Percentiles rank a stretch among this genome's conserved stretches.
Evolutionary conservation across 2,888 invertebrate species (phyloP).

Genomic region (Cephus runcator): DNA sequence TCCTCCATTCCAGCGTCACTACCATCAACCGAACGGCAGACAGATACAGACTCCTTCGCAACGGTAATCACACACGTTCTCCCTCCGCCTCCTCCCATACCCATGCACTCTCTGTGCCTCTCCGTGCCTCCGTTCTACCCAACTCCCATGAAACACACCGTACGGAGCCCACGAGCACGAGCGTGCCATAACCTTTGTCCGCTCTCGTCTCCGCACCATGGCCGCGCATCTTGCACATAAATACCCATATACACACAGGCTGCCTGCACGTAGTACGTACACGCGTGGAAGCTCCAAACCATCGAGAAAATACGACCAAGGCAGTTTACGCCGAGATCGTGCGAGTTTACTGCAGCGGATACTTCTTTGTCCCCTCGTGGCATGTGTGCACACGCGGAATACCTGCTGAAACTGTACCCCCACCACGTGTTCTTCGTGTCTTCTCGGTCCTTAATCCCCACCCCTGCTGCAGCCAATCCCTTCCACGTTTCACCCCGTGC

Average conservation of each 20-base stretch:
- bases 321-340: slow-evolving; percentile 41
- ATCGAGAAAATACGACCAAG: slow-evolving; percentile 21
- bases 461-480: too few species aligned
- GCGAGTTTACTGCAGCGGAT: slow-evolving; percentile 38
- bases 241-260: too few species aligned
- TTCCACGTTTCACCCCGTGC: too few species aligned
- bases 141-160: slow-evolving; percentile 7
- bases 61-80: slow-evolving; percentile 4
- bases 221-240: neutral
- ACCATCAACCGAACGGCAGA: too few species aligned
- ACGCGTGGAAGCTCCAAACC: neutral
- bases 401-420: neutral
- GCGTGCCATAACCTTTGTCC: slow-evolving; percentile 1
- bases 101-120: too few species aligned
- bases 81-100: neutral
- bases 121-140: too few species aligned
- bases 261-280: neutral
- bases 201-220: neutral
- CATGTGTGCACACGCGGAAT: slow-evolving; percentile 3
- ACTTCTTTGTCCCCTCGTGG: slow-evolving; percentile 39
- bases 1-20: slow-evolving; percentile 31
- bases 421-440: neutral
- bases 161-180: slow-evolving; percentile 16
- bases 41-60: too few species aligned
- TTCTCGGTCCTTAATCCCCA: too few species aligned